These are phyloP conservation scores for Pantherophis alleghaniensis DNA, from an alignment of 2,797 vertebrate genomes.

Conservation along the genomic window DNA sequence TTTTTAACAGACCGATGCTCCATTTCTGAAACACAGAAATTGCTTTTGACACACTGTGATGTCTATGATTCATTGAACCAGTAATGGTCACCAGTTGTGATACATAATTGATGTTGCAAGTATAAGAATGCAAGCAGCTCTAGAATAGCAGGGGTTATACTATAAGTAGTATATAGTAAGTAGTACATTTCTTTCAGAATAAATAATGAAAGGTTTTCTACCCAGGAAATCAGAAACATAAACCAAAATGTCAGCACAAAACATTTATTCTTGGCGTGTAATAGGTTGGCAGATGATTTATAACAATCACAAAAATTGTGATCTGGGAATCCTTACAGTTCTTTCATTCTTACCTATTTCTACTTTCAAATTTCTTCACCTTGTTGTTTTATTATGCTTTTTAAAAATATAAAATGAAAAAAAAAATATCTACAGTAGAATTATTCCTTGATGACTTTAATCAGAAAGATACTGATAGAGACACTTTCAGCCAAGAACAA, in stretches of 20 bases:
- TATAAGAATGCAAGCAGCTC: not conserved
- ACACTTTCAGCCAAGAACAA: not conserved
- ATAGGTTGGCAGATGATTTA: not conserved
- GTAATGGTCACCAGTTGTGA: conserved; percentile 2
- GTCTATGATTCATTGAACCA: conserved; percentile 20
- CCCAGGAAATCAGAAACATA: not conserved
- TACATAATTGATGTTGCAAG: conserved; percentile 20
- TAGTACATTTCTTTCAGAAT: not conserved
- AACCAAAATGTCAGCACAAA: not conserved
- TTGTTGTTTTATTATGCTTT: not conserved
- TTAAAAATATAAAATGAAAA: not conserved
- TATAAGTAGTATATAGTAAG: not conserved
- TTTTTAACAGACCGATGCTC: conserved; percentile 97
- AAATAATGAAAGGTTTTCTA: not conserved
- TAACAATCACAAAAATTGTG: not conserved
- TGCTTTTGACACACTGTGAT: conserved; percentile 52
- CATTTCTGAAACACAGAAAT: conserved; percentile 78
- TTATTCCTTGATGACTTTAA: not conserved
- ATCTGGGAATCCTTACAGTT: not conserved
- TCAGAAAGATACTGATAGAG: not conserved
- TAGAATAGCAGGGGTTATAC: conserved; percentile 18
- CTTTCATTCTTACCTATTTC: not conserved
- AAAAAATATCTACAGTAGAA: not conserved
- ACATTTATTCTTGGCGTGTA: not conserved
- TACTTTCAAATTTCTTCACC: not conserved